Percentiles rank a stretch among this genome's conserved stretches.
These are phyloP conservation scores for Sebastes diploproa DNA, from an alignment of 2,797 vertebrate genomes.

Conservation along the genomic window DNA sequence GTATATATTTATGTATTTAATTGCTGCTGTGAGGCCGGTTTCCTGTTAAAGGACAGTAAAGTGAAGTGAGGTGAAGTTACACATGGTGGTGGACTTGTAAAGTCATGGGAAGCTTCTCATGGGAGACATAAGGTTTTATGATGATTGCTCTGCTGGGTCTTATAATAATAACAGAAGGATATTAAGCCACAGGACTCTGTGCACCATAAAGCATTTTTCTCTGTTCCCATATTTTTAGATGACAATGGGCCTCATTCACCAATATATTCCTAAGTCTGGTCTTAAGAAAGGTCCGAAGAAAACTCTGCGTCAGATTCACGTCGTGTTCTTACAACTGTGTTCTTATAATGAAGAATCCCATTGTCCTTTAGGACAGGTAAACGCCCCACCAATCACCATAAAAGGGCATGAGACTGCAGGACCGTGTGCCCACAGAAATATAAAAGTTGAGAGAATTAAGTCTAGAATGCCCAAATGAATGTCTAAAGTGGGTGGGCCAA, in stretches of 20 bases:
- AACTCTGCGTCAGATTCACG: no score
- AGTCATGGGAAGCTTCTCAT: not conserved
- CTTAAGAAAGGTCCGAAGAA: no score
- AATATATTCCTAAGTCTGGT: no score
- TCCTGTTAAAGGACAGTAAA: not conserved
- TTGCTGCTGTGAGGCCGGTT: not conserved
- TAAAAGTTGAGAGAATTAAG: no score
- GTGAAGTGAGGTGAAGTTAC: conserved; percentile 1
- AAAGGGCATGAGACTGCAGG: no score
- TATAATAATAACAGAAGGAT: not conserved
- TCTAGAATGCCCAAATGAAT: no score
- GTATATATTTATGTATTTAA: not conserved
- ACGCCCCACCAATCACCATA: no score
- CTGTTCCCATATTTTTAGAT: not conserved
- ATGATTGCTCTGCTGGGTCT: not conserved
- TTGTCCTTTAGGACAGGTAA: no score
- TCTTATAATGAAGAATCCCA: no score
- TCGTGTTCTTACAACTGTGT: no score
- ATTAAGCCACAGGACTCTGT: not conserved
- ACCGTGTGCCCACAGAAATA: no score
- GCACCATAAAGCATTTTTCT: not conserved
- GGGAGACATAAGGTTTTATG: conserved; percentile 1
- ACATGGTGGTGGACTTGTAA: not conserved
- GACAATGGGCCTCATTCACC: not conserved
- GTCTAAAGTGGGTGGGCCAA: no score